Percentiles rank a stretch among this genome's conserved stretches.
These are phyloP conservation scores for Aphis gossypii DNA, from an alignment of 1,140 invertebrate genomes.

Conservation along the genomic window DNA sequence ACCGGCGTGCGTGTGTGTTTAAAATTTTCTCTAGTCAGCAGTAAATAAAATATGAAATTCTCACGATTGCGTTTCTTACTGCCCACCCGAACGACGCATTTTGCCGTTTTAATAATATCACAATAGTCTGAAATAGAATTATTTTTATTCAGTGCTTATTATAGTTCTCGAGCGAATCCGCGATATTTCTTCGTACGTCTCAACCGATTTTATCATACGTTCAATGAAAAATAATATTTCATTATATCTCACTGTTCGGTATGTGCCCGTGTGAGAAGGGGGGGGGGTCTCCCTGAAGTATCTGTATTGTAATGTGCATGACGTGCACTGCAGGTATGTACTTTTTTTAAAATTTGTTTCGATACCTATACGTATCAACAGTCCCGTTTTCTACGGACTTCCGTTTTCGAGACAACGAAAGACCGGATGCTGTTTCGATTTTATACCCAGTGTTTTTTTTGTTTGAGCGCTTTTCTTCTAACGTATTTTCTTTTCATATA, in stretches of 20 bases:
- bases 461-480: slow-evolving; percentile 3
- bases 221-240: background rate
- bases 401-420: background rate
- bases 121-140: background rate
- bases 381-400: background rate
- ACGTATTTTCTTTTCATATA: background rate
- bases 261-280: too few relatives aligned
- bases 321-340: background rate
- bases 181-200: background rate
- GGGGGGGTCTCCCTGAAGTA: too few relatives aligned
- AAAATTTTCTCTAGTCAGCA: background rate
- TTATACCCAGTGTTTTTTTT: background rate
- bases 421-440: background rate
- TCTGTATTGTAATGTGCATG: background rate
- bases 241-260: background rate
- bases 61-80: background rate
- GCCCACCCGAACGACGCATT: background rate
- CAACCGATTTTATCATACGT: background rate
- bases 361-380: background rate
- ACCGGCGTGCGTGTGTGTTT: background rate
- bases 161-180: background rate
- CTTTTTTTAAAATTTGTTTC: too few relatives aligned
- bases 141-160: background rate
- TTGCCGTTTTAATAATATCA: background rate
- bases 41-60: background rate